Evolutionary conservation across 2,888 invertebrate species (phyloP).

Genomic region (Cyrtodaria siliqua): DNA sequence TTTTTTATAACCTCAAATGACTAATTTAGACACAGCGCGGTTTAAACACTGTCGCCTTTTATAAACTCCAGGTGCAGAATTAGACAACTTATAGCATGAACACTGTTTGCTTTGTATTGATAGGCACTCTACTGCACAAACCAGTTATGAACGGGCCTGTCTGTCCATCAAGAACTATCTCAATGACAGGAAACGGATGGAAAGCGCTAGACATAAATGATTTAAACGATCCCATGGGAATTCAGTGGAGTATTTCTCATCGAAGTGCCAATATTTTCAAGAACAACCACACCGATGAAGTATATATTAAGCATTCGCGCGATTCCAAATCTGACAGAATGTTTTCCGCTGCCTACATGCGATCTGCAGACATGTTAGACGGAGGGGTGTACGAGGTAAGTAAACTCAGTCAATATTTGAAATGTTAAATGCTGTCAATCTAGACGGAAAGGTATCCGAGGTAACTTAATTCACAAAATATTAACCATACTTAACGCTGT

Average conservation of each 20-base stretch:
- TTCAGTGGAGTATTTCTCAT: conserved; percentile 55
- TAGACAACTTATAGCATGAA: too few species aligned
- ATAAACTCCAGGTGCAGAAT: too few species aligned
- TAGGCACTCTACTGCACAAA: conserved; percentile 43
- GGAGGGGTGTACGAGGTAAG: conserved; percentile 64
- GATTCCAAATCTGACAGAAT: conserved; percentile 50
- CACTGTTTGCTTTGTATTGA: too few species aligned
- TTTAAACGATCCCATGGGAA: conserved; percentile 58
- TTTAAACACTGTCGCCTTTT: too few species aligned
- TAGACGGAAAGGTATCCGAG: too few species aligned
- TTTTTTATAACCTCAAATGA: too few species aligned
- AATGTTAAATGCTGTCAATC: too few species aligned
- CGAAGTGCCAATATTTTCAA: conserved; percentile 44
- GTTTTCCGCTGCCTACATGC: conserved; percentile 55
- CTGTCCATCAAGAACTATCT: conserved; percentile 34
- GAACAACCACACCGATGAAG: conserved; percentile 40
- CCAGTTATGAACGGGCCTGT: conserved; percentile 14
- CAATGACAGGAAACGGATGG: conserved; percentile 50
- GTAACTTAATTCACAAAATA: too few species aligned
- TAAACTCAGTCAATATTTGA: too few species aligned
- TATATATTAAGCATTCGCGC: conserved; percentile 54
- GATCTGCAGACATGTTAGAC: conserved; percentile 57
- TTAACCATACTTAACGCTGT: too few species aligned
- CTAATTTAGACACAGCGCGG: too few species aligned
- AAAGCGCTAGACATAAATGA: conserved; percentile 32